A percentile compares a stretch with the other conserved stretches of the same genome.
phyloP scores from a whole-genome alignment of 2,888 invertebrate species.

The Drosophila birchii region DNA sequence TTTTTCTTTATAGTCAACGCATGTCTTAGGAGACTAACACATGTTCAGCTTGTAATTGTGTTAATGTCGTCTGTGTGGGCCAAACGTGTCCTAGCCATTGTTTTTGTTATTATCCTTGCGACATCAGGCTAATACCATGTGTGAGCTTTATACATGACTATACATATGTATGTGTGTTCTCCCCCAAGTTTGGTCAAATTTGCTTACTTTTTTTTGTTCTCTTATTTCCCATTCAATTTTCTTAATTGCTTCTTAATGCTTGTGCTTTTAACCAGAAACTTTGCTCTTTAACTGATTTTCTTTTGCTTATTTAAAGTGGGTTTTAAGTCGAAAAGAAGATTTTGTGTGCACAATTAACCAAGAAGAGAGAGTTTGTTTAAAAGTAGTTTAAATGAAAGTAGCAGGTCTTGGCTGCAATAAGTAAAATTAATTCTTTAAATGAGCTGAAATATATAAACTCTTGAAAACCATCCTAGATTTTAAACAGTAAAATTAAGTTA shows the following conservation, averaged over 20 bases:
- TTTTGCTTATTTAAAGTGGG: not conserved
- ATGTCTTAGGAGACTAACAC: conserved; percentile 73
- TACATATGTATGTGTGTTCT: conserved; percentile 6
- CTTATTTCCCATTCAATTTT: conserved; percentile 65
- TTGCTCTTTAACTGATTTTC: conserved; percentile 20
- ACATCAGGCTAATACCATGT: conserved; percentile 69
- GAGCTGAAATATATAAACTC: too few relatives aligned
- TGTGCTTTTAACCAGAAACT: conserved; percentile 13
- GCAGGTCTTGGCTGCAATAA: too few relatives aligned
- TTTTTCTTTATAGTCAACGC: conserved; percentile 80
- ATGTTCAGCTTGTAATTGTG: conserved; percentile 79
- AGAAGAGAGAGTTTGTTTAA: not conserved
- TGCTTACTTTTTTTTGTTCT: conserved; percentile 29
- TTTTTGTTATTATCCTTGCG: conserved; percentile 52
- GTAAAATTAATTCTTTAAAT: too few relatives aligned
- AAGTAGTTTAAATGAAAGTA: not conserved
- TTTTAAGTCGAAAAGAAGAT: conserved; percentile 22
- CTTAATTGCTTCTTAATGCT: conserved; percentile 73
- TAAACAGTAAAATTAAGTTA: too few relatives aligned
- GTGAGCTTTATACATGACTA: not conserved
- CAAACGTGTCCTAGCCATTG: conserved; percentile 39
- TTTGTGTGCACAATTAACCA: not conserved
- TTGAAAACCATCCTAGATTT: too few relatives aligned
- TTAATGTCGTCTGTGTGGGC: conserved; percentile 61
- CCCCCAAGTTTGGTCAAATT: conserved; percentile 23